Conservation (phyloP, 2,113 vertebrate species). For the Dicaeum eximium region DNA sequence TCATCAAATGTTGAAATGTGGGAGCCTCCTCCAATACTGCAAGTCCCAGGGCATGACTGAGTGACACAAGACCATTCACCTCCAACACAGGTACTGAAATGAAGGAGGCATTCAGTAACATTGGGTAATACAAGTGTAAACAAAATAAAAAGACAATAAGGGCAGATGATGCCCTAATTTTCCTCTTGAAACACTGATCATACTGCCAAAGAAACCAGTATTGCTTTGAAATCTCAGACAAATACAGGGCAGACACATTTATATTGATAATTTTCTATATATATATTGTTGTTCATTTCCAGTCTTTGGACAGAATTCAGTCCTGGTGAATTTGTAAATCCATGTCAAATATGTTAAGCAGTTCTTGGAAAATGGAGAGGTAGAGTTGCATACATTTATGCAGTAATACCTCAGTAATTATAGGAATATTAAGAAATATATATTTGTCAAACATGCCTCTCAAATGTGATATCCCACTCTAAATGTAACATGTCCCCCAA, state of each 20-base stretch:
- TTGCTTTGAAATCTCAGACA: not conserved
- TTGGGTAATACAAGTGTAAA: not conserved
- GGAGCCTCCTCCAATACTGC: slow-evolving; percentile 74
- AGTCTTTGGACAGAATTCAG: not conserved
- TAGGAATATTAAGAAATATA: not conserved
- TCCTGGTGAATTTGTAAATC: not conserved
- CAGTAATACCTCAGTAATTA: not conserved
- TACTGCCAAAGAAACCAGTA: not conserved
- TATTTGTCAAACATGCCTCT: not conserved
- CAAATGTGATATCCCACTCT: not conserved
- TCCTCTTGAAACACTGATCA: not conserved
- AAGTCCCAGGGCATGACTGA: slow-evolving; percentile 65
- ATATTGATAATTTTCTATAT: not conserved
- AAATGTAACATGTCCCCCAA: not conserved
- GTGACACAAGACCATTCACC: slow-evolving; percentile 75
- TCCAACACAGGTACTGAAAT: slow-evolving; percentile 69
- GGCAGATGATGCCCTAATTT: not conserved
- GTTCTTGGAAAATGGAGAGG: not conserved
- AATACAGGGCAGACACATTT: not conserved
- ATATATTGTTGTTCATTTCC: not conserved
- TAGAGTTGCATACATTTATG: not conserved
- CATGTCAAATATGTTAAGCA: not conserved
- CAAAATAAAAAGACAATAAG: not conserved
- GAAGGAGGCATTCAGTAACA: not conserved
- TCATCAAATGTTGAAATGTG: slow-evolving; percentile 78